Evolutionary conservation across 2,113 vertebrate genomes (phyloP), one percentile per base, ranked within the genome.

Genomic region (Atherinomorus stipes): DNA sequence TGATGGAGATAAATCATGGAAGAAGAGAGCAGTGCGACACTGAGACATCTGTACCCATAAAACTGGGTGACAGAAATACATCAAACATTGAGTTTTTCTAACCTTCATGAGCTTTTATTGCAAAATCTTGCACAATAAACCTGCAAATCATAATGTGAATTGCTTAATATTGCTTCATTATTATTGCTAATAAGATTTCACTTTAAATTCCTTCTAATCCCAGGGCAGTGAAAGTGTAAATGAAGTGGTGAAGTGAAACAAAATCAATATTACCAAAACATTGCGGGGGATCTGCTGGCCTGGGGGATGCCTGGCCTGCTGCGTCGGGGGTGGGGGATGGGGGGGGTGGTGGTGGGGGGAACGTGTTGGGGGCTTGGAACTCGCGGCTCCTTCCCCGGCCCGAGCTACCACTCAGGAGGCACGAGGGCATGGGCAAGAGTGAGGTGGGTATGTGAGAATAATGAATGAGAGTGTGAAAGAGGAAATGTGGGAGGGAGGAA

Each of bases 1-100:
- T 65, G 79, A 80, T 70, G 2, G 62, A 82, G 82, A 89, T 90
- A 88, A 89, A 88, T 90, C 83, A 83, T 28, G 60, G 64, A 78
- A 78, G 38, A 78, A 62, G 66, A 75, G 54, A 63, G 67, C 77
- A 21, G 72, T 7, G 63, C 56, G 74, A 80, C 73, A 83, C 12
- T 1, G 49, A 66, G 75, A 84, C 84, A 88, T 80, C 74, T 79
- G 78, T 64, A 71, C 72, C 45, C 40, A 72, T 74, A 81, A 88
- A 85, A 74, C n/a, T 21, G 26, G 7, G 28, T 64, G 80, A 76
- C 71, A 38, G 56, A 38, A 19, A 56, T 40, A 64, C 70, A 65
- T 80, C 61, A 76, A 71, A 84, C 34, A 47, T 38, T 74, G 22
- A 72, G 76, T 79, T 72, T 64, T 83, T 80, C 67, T 31, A 58